Percentiles rank a stretch among this genome's conserved stretches.
Evolutionary conservation across 2,113 vertebrate genomes (phyloP).

Genomic region (Melanotaenia duboulayi): DNA sequence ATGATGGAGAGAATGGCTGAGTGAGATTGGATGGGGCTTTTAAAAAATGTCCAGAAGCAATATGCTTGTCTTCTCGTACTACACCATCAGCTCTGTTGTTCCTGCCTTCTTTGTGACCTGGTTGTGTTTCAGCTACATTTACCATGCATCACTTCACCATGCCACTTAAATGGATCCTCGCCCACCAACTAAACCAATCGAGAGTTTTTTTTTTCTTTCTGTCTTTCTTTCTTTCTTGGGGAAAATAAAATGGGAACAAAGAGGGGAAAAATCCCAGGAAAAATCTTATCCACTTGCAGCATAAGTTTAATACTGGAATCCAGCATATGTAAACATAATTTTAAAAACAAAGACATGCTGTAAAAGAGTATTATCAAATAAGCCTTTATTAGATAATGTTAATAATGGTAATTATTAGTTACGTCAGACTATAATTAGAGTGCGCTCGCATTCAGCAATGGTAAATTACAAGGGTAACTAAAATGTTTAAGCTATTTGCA

Average conservation of each 20-base stretch:
- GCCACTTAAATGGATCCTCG: conserved; percentile 66
- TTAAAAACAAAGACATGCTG: no score
- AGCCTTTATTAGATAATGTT: no score
- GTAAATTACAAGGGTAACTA: neutral
- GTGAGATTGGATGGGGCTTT: conserved; percentile 60
- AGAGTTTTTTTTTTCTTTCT: no score
- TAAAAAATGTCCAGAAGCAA: conserved; percentile 73
- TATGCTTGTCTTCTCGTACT: conserved; percentile 54
- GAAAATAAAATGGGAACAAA: no score
- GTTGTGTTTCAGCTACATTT: conserved; percentile 77
- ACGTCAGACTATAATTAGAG: no score
- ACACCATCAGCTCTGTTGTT: conserved; percentile 65
- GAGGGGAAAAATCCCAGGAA: no score
- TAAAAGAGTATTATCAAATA: no score
- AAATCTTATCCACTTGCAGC: neutral
- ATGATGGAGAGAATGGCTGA: conserved; percentile 37
- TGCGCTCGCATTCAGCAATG: neutral
- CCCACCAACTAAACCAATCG: conserved; percentile 39
- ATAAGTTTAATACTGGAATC: neutral
- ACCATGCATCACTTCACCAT: conserved; percentile 74
- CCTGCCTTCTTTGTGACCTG: conserved; percentile 68
- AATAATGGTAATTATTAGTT: no score
- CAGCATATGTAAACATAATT: neutral
- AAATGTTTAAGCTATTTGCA: neutral
- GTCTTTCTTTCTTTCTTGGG: no score